A percentile compares a stretch with the other conserved stretches of the same genome.
Evolutionary conservation across 2,888 invertebrate genomes (phyloP).

Genomic region (Caenorhabditis doughertyi): DNA sequence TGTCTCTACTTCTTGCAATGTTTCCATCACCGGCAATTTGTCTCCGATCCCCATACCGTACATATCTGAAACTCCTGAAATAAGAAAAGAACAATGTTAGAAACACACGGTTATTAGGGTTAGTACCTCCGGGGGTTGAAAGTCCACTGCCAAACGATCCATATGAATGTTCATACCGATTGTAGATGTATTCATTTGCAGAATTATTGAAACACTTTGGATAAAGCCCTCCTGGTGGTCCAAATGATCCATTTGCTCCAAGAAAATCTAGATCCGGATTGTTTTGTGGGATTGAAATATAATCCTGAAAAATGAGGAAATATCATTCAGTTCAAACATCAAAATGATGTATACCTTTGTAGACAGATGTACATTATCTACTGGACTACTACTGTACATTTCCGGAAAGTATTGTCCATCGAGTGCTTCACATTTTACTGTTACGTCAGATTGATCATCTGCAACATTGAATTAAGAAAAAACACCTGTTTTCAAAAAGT

Average conservation of each 20-base stretch:
- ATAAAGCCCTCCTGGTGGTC: conserved; percentile 66
- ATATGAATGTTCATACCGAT: conserved; percentile 73
- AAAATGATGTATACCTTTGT: conserved; percentile 73
- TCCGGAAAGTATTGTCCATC: conserved; percentile 81
- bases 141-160: conserved; percentile 74
- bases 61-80: conserved; percentile 69
- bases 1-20: conserved; percentile 75
- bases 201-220: conserved; percentile 75
- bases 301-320: conserved; percentile 80
- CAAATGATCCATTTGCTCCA: conserved; percentile 68
- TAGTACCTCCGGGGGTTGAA: conserved; percentile 70
- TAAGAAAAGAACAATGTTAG: conserved; percentile 22
- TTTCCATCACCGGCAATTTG: conserved; percentile 70
- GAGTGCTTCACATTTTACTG: conserved; percentile 81
- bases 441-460: conserved; percentile 81
- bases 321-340: no score
- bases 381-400: conserved; percentile 77
- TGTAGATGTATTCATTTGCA: conserved; percentile 70
- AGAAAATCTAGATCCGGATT: conserved; percentile 82
- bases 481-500: neutral
- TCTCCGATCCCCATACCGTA: conserved; percentile 66
- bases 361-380: conserved; percentile 72
- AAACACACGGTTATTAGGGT: conserved; percentile 38
- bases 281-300: conserved; percentile 81
- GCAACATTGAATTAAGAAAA: conserved; percentile 20